A percentile compares a stretch with the other conserved stretches of the same genome.
phyloP scores from a whole-genome alignment of 2,888 invertebrate genomes.

The Lacanobia wlatinum region DNA sequence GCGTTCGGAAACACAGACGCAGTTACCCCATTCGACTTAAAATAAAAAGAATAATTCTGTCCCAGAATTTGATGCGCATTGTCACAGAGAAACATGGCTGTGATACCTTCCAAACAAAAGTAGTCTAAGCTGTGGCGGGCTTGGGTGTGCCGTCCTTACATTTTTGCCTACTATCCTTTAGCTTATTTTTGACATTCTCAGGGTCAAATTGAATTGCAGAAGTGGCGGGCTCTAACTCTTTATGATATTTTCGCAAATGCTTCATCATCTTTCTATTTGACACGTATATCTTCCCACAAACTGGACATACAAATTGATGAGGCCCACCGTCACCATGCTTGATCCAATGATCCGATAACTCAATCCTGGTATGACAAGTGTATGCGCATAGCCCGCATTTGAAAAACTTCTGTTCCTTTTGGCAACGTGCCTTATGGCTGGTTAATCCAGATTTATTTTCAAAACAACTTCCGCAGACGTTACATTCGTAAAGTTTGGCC shows the following conservation, averaged over 20 bases:
- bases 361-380: slow-evolving; percentile 12
- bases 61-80: no score
- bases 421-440: slow-evolving; percentile 60
- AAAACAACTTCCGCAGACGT: slow-evolving; percentile 58
- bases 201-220: no score
- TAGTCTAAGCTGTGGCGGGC: no score
- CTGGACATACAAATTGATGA: slow-evolving; percentile 70
- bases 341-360: slow-evolving; percentile 72
- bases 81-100: no score
- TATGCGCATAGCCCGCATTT: slow-evolving; percentile 42
- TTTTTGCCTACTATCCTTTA: no score
- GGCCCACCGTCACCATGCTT: slow-evolving; percentile 73
- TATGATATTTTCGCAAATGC: slow-evolving; percentile 71
- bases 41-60: no score
- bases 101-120: no score
- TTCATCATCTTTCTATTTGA: slow-evolving; percentile 75
- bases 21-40: no score
- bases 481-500: slow-evolving; percentile 60
- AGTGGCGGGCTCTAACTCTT: no score
- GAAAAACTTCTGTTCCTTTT: slow-evolving; percentile 48
- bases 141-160: no score
- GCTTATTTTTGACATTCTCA: no score
- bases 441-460: slow-evolving; percentile 57
- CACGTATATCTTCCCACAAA: slow-evolving; percentile 82
- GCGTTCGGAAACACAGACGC: no score